Evolutionary conservation across 2,888 invertebrate species (phyloP), one percentile per base, ranked within the genome.

Genomic region (Mechanitis messenoides): DNA sequence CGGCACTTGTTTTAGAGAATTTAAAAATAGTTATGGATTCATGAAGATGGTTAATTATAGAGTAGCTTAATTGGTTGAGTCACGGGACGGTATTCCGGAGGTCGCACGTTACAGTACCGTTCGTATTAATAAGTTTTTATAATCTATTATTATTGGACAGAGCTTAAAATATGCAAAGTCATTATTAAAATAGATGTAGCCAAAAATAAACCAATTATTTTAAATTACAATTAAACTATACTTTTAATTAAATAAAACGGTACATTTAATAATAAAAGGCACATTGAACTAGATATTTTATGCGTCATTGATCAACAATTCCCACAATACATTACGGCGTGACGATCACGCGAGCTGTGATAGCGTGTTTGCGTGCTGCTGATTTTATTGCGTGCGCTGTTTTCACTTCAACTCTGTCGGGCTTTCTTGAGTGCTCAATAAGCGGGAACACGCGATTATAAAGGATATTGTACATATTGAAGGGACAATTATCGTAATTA

Each of bases 381-480:
- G 72, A 73, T 70, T 68, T 63, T 67, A 73, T 85, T 81, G 87
- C 87, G 87, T 87, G 87, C 75, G 65, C 68, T 75, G 77, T 80
- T 84, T 82, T 82, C 82, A 80, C 81, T 83, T 78, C 80, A 73
- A 74, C 75, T 75, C 71, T 68, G 73, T 70, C 72, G 73, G 74
- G 74, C 76, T 77, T 81, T 78, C 82, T 82, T 85, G 86, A 88
- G 84, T 80, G 82, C 87, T 87, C 84, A 86, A 85, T 87, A 85
- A 83, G 76, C 75, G 74, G 54, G 67, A 62, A 67, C 75, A 77
- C 76, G 73, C 73, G 67, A 74, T 72, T 67, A 58, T 66, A 55
- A 58, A 33, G 68, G 64, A 60, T 58, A 57, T 65, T 53, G 1
- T 46, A 53, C 7, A 7, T 45, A 64, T 59, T 54, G 66, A 67